Base-by-base conservation (phyloP, 1,140 invertebrate genomes). In the Apocrypta bakeri region DNA sequence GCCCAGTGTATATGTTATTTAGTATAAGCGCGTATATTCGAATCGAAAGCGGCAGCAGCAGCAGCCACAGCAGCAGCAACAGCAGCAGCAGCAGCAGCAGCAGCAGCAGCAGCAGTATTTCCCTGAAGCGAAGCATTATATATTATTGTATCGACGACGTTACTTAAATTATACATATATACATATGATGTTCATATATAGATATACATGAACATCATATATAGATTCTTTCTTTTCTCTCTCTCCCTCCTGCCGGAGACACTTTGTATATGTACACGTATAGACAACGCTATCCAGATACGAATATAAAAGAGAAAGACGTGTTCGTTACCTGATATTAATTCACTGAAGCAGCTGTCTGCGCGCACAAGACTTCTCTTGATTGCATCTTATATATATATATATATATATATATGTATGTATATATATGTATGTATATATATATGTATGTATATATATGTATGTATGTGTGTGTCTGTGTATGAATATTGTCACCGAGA, bases 381-480 rank as follows among this genome's bases (percentile, higher is more conserved):
- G 14, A 56, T 56, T 56, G 48, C 21, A n/a, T 4, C 24, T 2
- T 12, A 6, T 14, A 6, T 29, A 4, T 71, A 9, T 21, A 17
- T 17, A 29, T 71, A n/a, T n/a, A 11, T n/a, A 25, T 64, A 8
- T 74, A n/a, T 81, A 24, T 68, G 27, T n/a, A n/a, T 31, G 71
- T 75, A 14, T 68, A 25, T 33, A 14, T 31, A 37, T n/a, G 40
- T 66, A 37, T 24, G 27, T 11, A 27, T 72, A 24, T 61, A 21
- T 61, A 68, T 6, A 72, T 79, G 61, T 73, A n/a, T n/a, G n/a
- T 80, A 6, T 40, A 73, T 33, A 63, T 61, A 63, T 80, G n/a
- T 24, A 14, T 11, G 21, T 72, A 24, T n/a, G n/a, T n/a, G n/a
- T n/a, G n/a, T n/a, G n/a, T n/a, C n/a, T n/a, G n/a, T n/a, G n/a